Evolutionary conservation across 1,140 invertebrate genomes (phyloP).

Genomic region (Elymnias hypermnestra): DNA sequence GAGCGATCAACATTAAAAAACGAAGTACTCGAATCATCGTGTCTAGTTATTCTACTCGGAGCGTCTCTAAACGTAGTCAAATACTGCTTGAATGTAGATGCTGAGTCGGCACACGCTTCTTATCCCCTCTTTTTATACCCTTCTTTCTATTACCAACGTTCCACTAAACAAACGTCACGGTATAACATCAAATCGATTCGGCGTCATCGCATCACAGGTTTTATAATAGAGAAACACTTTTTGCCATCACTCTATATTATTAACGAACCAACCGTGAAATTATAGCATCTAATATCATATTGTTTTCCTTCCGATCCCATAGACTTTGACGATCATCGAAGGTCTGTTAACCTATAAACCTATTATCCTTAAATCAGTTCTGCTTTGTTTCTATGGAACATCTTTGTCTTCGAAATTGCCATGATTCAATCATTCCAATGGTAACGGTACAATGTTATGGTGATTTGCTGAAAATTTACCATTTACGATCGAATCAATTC

Average conservation of each 20-base stretch:
- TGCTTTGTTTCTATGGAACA: slow-evolving; percentile 67
- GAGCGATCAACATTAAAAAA: slow-evolving; percentile 29
- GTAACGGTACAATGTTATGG: slow-evolving; percentile 42
- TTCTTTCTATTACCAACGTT: slow-evolving; percentile 36
- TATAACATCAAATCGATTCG: slow-evolving; percentile 61
- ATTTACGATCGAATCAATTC: slow-evolving; percentile 28
- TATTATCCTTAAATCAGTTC: slow-evolving; percentile 56
- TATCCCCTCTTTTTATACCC: slow-evolving; percentile 9
- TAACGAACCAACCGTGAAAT: slow-evolving; percentile 67
- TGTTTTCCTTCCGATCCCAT: slow-evolving; percentile 49
- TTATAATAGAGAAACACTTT: slow-evolving; percentile 63
- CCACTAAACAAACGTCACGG: slow-evolving; percentile 70
- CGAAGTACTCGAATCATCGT: slow-evolving; percentile 23
- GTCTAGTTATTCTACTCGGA: slow-evolving; percentile 37
- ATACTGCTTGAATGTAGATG: slow-evolving; percentile 39
- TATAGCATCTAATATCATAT: slow-evolving; percentile 47
- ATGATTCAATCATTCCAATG: slow-evolving; percentile 33
- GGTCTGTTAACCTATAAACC: slow-evolving; percentile 55
- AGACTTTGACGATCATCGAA: slow-evolving; percentile 39
- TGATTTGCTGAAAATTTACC: slow-evolving; percentile 52
- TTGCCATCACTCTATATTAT: slow-evolving; percentile 58
- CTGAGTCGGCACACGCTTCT: slow-evolving; percentile 40
- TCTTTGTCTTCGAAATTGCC: slow-evolving; percentile 63
- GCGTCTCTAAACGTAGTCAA: slow-evolving; percentile 44
- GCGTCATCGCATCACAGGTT: slow-evolving; percentile 51